Conservation (phyloP, 2,797 vertebrate genomes). For the Phalloptychus januarius region DNA sequence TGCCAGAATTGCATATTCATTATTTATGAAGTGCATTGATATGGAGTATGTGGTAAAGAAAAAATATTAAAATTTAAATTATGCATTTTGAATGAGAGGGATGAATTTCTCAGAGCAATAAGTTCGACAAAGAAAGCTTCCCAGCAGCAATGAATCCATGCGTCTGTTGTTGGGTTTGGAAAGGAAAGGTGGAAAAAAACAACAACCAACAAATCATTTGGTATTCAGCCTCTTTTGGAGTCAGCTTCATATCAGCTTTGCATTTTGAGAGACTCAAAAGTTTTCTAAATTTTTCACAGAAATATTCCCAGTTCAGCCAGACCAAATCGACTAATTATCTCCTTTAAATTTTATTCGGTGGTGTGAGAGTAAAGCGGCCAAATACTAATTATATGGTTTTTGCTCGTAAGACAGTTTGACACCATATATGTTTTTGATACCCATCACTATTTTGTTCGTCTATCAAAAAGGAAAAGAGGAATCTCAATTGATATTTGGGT, state of each 20-base stretch:
- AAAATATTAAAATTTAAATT: constrained; percentile 17
- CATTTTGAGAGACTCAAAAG: neutral
- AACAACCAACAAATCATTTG: neutral
- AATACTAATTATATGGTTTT: neutral
- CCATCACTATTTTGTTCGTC: neutral
- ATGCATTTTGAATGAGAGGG: constrained; percentile 2
- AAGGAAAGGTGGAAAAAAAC: neutral
- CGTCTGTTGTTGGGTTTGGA: neutral
- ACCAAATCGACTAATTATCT: neutral
- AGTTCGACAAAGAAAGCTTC: neutral
- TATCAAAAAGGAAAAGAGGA: neutral
- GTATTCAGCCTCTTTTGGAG: neutral
- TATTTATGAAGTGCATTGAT: constrained; percentile 2
- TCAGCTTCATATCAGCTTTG: neutral
- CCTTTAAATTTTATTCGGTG: neutral
- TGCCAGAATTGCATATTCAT: constrained; percentile 11
- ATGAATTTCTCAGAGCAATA: neutral
- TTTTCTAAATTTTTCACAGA: neutral
- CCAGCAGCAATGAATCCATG: neutral
- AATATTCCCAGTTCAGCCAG: neutral
- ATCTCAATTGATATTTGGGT: neutral
- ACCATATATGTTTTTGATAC: neutral
- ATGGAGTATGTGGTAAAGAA: neutral
- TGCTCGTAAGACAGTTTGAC: neutral
- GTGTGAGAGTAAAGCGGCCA: neutral